Percentiles rank a stretch among this genome's conserved stretches.
These are phyloP conservation scores for Anisognathus igniventris DNA, from an alignment of 2,797 vertebrate genomes.

Conservation along the genomic window DNA sequence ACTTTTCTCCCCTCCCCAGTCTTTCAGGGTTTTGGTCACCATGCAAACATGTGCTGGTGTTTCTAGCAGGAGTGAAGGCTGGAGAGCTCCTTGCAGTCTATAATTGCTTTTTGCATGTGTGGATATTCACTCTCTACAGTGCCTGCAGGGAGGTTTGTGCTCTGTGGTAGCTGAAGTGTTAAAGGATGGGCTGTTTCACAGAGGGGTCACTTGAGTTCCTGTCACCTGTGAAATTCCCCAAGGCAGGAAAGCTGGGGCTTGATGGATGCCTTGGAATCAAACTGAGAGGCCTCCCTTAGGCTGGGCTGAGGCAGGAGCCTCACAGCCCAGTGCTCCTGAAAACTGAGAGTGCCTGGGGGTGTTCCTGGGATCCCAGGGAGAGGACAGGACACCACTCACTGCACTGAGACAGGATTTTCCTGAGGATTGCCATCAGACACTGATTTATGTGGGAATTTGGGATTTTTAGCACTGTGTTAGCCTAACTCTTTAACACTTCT, in stretches of 20 bases:
- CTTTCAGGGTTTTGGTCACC: not conserved
- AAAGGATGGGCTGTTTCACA: not conserved
- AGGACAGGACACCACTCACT: not conserved
- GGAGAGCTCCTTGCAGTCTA: not conserved
- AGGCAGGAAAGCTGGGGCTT: not conserved
- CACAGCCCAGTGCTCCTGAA: not conserved
- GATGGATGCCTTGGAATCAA: not conserved
- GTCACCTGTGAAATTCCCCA: not conserved
- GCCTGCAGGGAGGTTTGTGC: not conserved
- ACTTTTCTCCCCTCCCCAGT: fast-evolving
- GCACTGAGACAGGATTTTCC: fast-evolving
- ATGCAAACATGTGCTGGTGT: not conserved
- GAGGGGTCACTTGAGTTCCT: not conserved
- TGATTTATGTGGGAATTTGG: not conserved
- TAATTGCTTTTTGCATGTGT: not conserved
- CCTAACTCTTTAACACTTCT: not conserved
- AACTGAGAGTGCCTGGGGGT: not conserved
- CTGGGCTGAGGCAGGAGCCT: not conserved
- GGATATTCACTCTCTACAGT: fast-evolving
- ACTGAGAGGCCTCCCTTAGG: not conserved
- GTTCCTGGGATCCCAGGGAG: not conserved
- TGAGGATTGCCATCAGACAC: not conserved
- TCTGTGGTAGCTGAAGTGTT: not conserved
- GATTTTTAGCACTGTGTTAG: not conserved
- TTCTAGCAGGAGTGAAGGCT: not conserved